A percentile compares a stretch with the other conserved stretches of the same genome.
phyloP scores from a whole-genome alignment of 1,140 invertebrate genomes.

The Steinernema khuongi region DNA sequence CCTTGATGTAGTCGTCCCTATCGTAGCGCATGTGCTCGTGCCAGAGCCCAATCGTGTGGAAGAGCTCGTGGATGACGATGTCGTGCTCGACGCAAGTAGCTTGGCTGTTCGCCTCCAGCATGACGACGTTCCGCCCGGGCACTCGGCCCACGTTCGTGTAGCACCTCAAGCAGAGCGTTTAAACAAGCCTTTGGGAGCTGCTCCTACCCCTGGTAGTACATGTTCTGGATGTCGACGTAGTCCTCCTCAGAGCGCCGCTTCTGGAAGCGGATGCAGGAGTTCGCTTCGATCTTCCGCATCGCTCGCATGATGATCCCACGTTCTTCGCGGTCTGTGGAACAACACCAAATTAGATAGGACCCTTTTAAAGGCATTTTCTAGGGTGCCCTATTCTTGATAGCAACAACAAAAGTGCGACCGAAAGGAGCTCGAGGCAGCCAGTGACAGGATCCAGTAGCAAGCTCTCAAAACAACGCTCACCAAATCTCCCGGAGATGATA shows the following conservation, averaged over 20 bases:
- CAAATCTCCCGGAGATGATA: constrained; percentile 30
- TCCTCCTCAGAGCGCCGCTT: constrained; percentile 24
- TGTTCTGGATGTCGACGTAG: constrained; percentile 34
- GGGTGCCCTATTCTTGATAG: neutral
- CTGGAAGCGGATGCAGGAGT: constrained; percentile 33
- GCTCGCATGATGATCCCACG: constrained; percentile 21
- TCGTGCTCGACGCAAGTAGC: constrained; percentile 47
- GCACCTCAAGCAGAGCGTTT: constrained; percentile 25
- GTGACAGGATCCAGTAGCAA: too few species aligned
- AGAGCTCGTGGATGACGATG: constrained; percentile 48
- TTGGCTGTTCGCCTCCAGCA: constrained; percentile 38
- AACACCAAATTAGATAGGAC: neutral
- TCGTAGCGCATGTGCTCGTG: constrained; percentile 53
- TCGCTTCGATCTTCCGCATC: constrained; percentile 31
- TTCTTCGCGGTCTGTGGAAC: constrained; percentile 31
- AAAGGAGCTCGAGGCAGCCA: too few species aligned
- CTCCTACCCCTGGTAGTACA: constrained; percentile 31
- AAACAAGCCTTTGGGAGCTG: neutral
- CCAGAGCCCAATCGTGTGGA: constrained; percentile 51
- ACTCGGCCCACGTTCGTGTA: constrained; percentile 34
- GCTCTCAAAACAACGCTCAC: too few species aligned
- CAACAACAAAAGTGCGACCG: constrained; percentile 12
- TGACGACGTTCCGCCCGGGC: constrained; percentile 34
- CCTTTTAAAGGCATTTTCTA: neutral
- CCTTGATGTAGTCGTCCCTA: constrained; percentile 52